Evolutionary conservation across 2,888 invertebrate genomes (phyloP).

Genomic region (Lasioglossum villosulum): DNA sequence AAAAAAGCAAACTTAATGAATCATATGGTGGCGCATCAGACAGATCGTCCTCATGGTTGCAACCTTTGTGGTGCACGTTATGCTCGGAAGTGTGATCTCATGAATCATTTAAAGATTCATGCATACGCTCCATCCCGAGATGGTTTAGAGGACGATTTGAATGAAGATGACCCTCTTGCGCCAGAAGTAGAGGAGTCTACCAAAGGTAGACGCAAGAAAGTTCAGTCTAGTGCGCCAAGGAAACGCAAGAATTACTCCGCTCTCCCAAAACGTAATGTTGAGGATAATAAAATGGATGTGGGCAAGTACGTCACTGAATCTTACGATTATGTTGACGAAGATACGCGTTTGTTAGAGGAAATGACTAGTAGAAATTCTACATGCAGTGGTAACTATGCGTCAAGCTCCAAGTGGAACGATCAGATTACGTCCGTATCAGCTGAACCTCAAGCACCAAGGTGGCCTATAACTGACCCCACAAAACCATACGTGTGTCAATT

Average conservation of each 20-base stretch:
- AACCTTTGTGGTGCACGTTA: constrained; percentile 93
- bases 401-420: constrained; percentile 85
- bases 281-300: constrained; percentile 72
- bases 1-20: constrained; percentile 94
- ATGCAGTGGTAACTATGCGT: constrained; percentile 81
- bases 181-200: constrained; percentile 78
- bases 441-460: constrained; percentile 81
- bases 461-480: constrained; percentile 88
- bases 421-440: constrained; percentile 69
- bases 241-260: constrained; percentile 81
- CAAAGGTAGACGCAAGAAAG: constrained; percentile 82
- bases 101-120: constrained; percentile 93
- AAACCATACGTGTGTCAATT: constrained; percentile 93
- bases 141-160: constrained; percentile 86
- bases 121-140: constrained; percentile 90
- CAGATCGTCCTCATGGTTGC: constrained; percentile 92
- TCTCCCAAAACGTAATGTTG: constrained; percentile 68
- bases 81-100: constrained; percentile 91
- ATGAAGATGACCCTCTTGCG: constrained; percentile 81
- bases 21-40: constrained; percentile 95
- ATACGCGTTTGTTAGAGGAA: constrained; percentile 85
- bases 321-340: constrained; percentile 85
- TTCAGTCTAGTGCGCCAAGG: constrained; percentile 81
- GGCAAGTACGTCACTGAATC: constrained; percentile 76
- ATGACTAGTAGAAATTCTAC: constrained; percentile 82